Evolutionary conservation across 2,888 invertebrate species (phyloP).

Genomic region (Coremacera marginata): DNA sequence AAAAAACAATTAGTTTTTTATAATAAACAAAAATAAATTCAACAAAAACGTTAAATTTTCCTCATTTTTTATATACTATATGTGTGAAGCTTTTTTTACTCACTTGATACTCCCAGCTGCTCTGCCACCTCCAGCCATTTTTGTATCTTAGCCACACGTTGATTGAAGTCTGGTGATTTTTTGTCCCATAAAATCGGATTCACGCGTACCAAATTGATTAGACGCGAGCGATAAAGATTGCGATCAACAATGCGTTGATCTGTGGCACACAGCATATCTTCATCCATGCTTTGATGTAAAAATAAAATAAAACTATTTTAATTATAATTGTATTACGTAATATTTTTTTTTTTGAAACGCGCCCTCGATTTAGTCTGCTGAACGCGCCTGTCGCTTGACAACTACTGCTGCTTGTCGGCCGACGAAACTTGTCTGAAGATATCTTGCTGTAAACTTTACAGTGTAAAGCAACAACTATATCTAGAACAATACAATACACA

Average conservation of each 20-base stretch:
- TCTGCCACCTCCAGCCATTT: constrained; percentile 46
- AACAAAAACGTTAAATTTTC: too few species aligned
- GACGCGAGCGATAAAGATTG: constrained; percentile 44
- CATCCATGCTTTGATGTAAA: neutral
- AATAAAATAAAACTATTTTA: too few species aligned
- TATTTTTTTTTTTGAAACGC: neutral
- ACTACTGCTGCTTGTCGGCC: constrained; percentile 25
- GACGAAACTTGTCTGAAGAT: constrained; percentile 30
- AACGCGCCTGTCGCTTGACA: neutral
- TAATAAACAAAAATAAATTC: too few species aligned
- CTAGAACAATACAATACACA: neutral
- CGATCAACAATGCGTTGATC: constrained; percentile 35
- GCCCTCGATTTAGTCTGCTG: neutral
- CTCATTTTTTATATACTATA: too few species aligned
- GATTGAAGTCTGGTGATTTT: constrained; percentile 45
- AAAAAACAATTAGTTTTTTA: too few species aligned
- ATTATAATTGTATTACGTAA: neutral
- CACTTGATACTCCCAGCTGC: constrained; percentile 44
- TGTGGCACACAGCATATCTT: neutral
- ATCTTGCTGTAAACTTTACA: neutral
- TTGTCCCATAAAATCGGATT: constrained; percentile 50
- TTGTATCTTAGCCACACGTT: constrained; percentile 45
- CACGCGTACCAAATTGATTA: constrained; percentile 45
- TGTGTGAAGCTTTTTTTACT: constrained; percentile 20
- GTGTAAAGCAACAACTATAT: constrained; percentile 15